Evolutionary conservation across 2,888 invertebrate species (phyloP), one percentile per base, ranked within the genome.

Genomic region (Drosophila putrida): DNA sequence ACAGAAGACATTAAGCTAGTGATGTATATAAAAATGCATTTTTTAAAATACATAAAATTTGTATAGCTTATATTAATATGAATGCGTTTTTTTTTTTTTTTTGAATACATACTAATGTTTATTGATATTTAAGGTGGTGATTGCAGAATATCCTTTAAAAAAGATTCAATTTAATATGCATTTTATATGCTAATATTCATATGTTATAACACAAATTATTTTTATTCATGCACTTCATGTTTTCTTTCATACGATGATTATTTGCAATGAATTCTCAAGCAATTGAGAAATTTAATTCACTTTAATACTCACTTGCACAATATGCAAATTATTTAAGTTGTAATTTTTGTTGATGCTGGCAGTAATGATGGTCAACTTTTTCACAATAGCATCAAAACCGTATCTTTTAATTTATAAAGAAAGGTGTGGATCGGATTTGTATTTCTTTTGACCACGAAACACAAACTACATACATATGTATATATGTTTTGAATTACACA

Each of bases 361-460:
- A 38, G 53, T 43, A 53, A 54, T 41, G 59, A 54, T 57, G 15
- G 36, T 58, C 39, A 31, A 47, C 62, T 57, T 60, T 62, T 35
- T 49, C 38, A 61, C 51, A 66, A 58, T 47, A 43, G 35, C 20
- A 65, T 27, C 27, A 58, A 47, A 51, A 35, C 35, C 53, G 47
- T 57, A 62, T 44, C 47, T 61, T 74, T 28, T 15, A 54, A 51
- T 49, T 54, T 73, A 43, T 54, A 61, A 66, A 55, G 62, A 69
- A 61, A 67, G 68, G 76, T 71, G 71, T 71, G 69, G 61, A 80
- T 68, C 65, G 53, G 51, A 71, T 54, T 79, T 79, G 66, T 75
- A 68, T 76, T 70, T 69, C 77, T 69, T 79, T 69, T 66, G 63
- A 78, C 77, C 72, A 80, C 78, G 80, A 78, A 72, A 66, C 73